Evolutionary conservation across 2,113 vertebrate genomes (phyloP).

Genomic region (Chaetops frenatus): DNA sequence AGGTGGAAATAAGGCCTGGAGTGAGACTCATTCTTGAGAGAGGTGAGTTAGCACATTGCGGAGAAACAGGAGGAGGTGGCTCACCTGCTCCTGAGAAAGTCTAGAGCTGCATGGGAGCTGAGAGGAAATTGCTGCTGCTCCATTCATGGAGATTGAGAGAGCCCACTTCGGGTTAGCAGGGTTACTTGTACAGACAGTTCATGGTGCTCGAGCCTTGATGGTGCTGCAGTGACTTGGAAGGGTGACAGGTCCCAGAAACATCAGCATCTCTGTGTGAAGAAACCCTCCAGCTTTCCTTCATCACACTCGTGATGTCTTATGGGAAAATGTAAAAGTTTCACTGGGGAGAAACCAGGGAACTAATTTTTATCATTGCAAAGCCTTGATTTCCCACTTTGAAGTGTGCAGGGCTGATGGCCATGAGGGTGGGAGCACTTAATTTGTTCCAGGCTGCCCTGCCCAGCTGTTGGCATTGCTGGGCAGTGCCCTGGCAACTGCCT

Average conservation of each 20-base stretch:
- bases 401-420: not conserved
- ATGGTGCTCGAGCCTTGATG: not conserved
- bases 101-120: not conserved
- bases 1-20: not conserved
- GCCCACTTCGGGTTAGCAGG: not conserved
- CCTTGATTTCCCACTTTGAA: not conserved
- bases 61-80: not conserved
- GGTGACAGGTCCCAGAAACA: not conserved
- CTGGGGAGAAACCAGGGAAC: not conserved
- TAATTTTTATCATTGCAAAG: fast-evolving
- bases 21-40: not conserved
- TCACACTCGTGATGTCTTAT: not conserved
- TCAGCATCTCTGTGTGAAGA: not conserved
- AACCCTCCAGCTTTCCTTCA: not conserved
- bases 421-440: not conserved
- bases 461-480: not conserved
- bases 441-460: not conserved
- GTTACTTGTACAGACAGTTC: not conserved
- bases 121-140: not conserved
- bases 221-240: not conserved
- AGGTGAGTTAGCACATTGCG: not conserved
- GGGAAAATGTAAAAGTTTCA: not conserved
- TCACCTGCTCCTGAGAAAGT: not conserved
- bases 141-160: fast-evolving
- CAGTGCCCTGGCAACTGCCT: not conserved